A percentile compares a stretch with the other conserved stretches of the same genome.
phyloP scores from a whole-genome alignment of 2,797 vertebrate species.

The Botia almorhae region DNA sequence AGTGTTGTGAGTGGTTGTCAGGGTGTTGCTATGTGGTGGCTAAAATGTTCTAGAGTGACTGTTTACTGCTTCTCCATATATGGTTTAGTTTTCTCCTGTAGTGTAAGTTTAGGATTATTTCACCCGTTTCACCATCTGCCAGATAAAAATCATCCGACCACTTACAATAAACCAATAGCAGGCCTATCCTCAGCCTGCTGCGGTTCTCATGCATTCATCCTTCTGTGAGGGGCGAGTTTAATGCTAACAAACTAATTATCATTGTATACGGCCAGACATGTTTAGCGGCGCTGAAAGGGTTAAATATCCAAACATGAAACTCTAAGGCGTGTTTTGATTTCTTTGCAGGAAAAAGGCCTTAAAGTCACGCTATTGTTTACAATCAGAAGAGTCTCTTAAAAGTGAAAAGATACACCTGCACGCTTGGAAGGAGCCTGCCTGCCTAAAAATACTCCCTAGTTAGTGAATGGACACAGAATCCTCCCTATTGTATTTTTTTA shows the following conservation, averaged over 20 bases:
- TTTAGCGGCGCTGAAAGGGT: slow-evolving; percentile 42
- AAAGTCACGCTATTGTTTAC: slow-evolving; percentile 52
- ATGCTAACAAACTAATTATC: not conserved
- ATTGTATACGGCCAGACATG: slow-evolving; percentile 10
- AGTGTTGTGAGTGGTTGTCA: not conserved
- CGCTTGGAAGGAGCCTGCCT: slow-evolving; percentile 46
- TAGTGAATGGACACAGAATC: slow-evolving; percentile 61
- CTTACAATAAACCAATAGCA: not conserved
- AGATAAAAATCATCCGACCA: not conserved
- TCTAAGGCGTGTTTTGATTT: slow-evolving; percentile 14
- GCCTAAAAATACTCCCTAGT: slow-evolving; percentile 60
- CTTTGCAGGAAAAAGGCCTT: slow-evolving; percentile 11
- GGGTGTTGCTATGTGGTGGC: not conserved
- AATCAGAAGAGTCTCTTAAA: slow-evolving; percentile 37
- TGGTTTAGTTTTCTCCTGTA: not conserved
- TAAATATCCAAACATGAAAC: slow-evolving; percentile 20
- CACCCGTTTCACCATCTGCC: not conserved
- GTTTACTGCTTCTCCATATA: not conserved
- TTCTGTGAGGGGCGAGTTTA: not conserved
- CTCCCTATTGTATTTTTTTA: slow-evolving; percentile 69
- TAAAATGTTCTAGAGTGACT: not conserved
- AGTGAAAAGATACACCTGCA: slow-evolving; percentile 50
- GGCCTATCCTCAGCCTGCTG: not conserved
- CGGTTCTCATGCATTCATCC: not conserved
- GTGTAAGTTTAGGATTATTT: not conserved